phyloP scores from a whole-genome alignment of 2,888 invertebrate genomes.

The Frankliniella intonsa region DNA sequence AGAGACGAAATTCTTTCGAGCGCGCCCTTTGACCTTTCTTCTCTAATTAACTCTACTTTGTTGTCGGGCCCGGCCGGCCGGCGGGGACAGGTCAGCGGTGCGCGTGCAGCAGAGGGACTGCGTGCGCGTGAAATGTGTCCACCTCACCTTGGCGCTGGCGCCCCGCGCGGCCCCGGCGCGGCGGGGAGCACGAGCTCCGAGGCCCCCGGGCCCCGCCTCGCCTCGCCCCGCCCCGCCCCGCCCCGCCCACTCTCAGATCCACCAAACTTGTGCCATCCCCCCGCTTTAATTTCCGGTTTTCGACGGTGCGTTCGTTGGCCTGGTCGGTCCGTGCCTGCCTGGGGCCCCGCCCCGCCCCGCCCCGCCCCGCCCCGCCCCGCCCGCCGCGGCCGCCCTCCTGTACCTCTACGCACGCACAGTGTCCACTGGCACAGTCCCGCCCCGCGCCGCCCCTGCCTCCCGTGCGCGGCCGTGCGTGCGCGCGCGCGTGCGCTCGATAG shows the following conservation, averaged over 20 bases:
- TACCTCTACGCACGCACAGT: neutral
- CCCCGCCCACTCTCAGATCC: neutral
- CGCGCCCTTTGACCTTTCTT: too few relatives aligned
- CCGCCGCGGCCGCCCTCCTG: neutral
- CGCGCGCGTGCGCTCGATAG: neutral
- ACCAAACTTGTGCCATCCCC: neutral
- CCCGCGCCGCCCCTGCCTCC: neutral
- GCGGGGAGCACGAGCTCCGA: too few relatives aligned
- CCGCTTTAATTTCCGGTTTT: conserved; percentile 19
- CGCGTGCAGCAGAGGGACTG: too few relatives aligned
- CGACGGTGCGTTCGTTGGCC: neutral
- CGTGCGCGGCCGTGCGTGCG: conserved; percentile 3
- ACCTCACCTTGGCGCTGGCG: too few relatives aligned
- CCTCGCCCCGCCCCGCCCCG: too few relatives aligned
- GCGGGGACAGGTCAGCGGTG: too few relatives aligned
- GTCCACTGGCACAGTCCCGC: neutral
- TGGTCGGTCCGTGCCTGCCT: neutral
- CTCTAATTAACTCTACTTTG: too few relatives aligned
- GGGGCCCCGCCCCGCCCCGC: neutral
- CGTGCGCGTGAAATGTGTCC: too few relatives aligned
- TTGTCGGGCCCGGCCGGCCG: too few relatives aligned
- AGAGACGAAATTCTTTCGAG: too few relatives aligned
- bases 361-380: neutral
- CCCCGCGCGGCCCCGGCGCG: too few relatives aligned
- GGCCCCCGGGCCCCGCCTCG: too few relatives aligned